Conservation (phyloP, 2,888 invertebrate species). For the Camptogramma bilineatum region DNA sequence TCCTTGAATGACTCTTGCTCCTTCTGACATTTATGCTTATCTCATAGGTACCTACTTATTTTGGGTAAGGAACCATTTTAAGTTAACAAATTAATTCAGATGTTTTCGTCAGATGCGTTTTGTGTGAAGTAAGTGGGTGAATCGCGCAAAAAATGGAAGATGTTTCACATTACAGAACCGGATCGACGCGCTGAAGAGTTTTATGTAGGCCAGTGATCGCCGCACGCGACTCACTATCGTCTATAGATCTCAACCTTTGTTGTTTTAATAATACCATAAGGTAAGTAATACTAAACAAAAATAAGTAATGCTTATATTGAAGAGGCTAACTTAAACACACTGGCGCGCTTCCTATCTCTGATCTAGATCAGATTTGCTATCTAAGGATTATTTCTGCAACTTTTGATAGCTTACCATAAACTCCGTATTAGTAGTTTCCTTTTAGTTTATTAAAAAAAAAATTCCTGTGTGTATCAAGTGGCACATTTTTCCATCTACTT, state of each 20-base stretch:
- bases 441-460: no score
- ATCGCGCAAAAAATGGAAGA: constrained; percentile 53
- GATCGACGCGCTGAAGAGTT: constrained; percentile 51
- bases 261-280: not conserved
- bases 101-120: constrained; percentile 27
- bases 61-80: not conserved
- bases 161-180: constrained; percentile 60
- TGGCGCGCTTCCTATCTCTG: no score
- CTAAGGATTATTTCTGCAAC: no score
- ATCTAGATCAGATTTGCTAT: no score
- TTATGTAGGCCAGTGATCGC: constrained; percentile 64
- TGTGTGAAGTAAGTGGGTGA: constrained; percentile 48
- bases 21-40: not conserved
- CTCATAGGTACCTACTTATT: not conserved
- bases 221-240: constrained; percentile 58
- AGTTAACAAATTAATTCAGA: not conserved
- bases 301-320: not conserved
- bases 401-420: no score
- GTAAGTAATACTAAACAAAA: not conserved
- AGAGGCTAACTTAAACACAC: not conserved
- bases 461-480: no score
- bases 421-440: no score
- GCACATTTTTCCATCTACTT: no score
- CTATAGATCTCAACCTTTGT: constrained; percentile 2
- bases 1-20: not conserved